Evolutionary conservation across 2,797 vertebrate genomes (phyloP).

Genomic region (Cirrhinus molitorella): DNA sequence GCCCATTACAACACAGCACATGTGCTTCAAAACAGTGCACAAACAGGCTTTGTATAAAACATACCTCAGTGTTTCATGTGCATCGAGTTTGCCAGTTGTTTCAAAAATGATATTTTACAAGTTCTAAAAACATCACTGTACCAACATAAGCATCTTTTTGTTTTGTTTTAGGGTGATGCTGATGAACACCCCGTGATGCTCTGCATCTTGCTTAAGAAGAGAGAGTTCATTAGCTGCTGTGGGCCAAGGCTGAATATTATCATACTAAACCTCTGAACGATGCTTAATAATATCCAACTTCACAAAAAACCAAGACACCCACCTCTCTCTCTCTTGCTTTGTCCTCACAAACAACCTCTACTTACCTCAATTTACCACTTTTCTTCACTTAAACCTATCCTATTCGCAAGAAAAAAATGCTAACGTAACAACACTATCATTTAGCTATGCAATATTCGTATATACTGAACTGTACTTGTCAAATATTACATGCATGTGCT

Average conservation of each 20-base stretch:
- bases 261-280: conserved; percentile 31
- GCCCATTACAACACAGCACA: not conserved
- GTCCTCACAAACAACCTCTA: not conserved
- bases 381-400: conserved; percentile 17
- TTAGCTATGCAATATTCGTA: conserved; percentile 21
- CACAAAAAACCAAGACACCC: conserved; percentile 9
- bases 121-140: not conserved
- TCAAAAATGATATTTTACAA: not conserved
- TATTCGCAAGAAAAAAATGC: conserved; percentile 1
- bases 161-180: conserved; percentile 48
- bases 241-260: conserved; percentile 26
- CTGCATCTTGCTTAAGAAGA: conserved; percentile 41
- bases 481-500: conserved; percentile 9
- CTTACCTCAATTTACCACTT: conserved; percentile 20
- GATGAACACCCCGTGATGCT: conserved; percentile 14
- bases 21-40: not conserved
- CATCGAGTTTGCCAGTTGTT: not conserved
- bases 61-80: not conserved
- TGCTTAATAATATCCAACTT: not conserved
- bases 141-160: not conserved
- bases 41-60: not conserved
- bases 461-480: not conserved
- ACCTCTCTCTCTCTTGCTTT: not conserved
- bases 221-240: conserved; percentile 49
- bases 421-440: not conserved